Evolutionary conservation across 2,797 vertebrate species (phyloP).

Genomic region (Lycodopsis pacificus): DNA sequence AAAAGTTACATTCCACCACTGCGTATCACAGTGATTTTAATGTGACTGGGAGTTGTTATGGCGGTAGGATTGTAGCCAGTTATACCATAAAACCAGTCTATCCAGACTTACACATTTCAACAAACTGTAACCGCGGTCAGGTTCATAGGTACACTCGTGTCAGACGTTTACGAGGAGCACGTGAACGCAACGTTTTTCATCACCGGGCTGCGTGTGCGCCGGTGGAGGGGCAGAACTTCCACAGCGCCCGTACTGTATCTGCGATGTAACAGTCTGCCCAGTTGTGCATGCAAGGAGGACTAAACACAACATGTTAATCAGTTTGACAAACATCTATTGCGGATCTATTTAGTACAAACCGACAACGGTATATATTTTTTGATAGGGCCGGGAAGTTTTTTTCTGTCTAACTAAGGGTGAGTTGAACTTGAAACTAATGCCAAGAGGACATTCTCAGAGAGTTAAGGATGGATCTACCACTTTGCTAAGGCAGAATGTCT

Average conservation of each 20-base stretch:
- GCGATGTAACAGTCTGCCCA: constrained; percentile 15
- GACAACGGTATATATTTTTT: constrained; percentile 13
- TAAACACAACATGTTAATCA: constrained; percentile 22
- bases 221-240: constrained; percentile 58
- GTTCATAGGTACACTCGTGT: background rate
- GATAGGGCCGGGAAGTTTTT: constrained; percentile 53
- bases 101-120: background rate
- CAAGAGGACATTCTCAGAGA: constrained; percentile 8
- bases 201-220: constrained; percentile 41
- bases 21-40: background rate
- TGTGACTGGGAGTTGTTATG: background rate
- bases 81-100: background rate
- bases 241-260: constrained; percentile 19
- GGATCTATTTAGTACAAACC: background rate
- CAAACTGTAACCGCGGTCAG: background rate
- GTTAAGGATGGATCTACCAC: constrained; percentile 37
- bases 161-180: constrained; percentile 51
- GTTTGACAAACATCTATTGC: constrained; percentile 24
- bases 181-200: constrained; percentile 68
- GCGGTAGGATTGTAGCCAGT: background rate
- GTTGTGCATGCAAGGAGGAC: constrained; percentile 47
- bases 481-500: constrained; percentile 43
- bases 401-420: constrained; percentile 72
- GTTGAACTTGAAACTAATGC: constrained; percentile 51
- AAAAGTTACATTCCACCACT: background rate